Conservation (phyloP, 2,888 invertebrate genomes). For the Tetranychus truncatus region DNA sequence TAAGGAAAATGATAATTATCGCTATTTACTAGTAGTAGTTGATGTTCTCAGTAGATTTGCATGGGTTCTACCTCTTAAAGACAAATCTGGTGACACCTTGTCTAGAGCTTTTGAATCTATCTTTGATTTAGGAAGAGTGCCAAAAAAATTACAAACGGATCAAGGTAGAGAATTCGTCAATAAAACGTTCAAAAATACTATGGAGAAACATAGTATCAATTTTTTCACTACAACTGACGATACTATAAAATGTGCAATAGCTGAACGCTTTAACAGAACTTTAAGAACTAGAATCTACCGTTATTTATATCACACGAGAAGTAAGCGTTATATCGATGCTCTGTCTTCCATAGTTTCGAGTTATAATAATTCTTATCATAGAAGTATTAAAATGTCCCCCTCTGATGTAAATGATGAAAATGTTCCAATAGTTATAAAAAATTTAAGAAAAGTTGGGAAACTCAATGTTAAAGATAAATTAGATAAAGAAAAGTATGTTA, state of each 20-base stretch:
- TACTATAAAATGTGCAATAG: not conserved
- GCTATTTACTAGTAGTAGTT: conserved; percentile 26
- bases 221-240: no score
- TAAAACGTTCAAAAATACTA: not conserved
- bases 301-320: not conserved
- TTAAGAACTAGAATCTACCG: not conserved
- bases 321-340: not conserved
- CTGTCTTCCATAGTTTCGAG: not conserved
- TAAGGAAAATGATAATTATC: conserved; percentile 24
- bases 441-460: no score
- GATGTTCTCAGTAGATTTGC: conserved; percentile 28
- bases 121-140: not conserved
- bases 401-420: not conserved
- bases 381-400: not conserved
- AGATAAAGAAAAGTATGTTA: no score
- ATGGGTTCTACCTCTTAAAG: conserved; percentile 26
- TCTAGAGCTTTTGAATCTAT: not conserved
- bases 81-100: conserved; percentile 21
- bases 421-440: not conserved
- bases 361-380: not conserved
- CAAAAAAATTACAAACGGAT: conserved; percentile 21
- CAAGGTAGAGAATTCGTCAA: conserved; percentile 26
- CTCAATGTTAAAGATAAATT: no score
- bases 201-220: not conserved
- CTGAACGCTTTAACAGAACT: not conserved